Evolutionary conservation across 1,140 invertebrate genomes (phyloP), one percentile per base, ranked within the genome.

Genomic region (Babylonia areolata): DNA sequence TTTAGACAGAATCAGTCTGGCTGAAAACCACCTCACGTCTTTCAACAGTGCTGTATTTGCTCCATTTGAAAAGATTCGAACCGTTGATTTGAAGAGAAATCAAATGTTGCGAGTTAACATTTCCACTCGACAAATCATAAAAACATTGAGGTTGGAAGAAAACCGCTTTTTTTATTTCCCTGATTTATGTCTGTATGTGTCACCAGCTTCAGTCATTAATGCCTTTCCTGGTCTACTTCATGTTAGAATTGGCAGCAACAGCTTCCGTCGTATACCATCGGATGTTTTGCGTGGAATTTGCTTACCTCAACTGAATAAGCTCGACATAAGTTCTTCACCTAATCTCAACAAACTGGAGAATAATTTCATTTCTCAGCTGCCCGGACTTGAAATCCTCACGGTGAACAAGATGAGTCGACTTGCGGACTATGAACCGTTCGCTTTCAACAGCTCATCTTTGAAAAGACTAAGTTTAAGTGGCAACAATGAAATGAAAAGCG

Each of bases 291-390:
- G 31, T 6, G 81, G 31, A 9, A 5, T 5, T 5, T 82, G 81
- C 35, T 33, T 82, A 23, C 81, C 81, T n/a, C 0, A 15, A 28
- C 17, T 82, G 81, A 9, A 35, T 0, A 82, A 71, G n/a, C 58
- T 82, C 31, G 81, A 82, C 58, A 82, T 82, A 54, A 71, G 58
- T n/a, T 33, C 46, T 11, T 37, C 77, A 46, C 6, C 28, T 2
- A 82, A 20, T 20, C 35, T 82, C 3, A 40, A 51, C n/a, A 69
- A 23, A 31, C 58, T 82, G 39, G 81, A 82, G 37, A 69, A 82
- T 33, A 40, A 82, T 42, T 82, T 82, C 37, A 37, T 82, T 28
- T 54, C 81, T 6, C 58, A 82, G 33, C 58, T 82, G 31, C 81
- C 81, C 3, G 71, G 33, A 2, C 81, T 82, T 31, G 35, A 82